Base-by-base conservation (phyloP, 2,113 vertebrate species). In the Zonotrichia leucophrys region DNA sequence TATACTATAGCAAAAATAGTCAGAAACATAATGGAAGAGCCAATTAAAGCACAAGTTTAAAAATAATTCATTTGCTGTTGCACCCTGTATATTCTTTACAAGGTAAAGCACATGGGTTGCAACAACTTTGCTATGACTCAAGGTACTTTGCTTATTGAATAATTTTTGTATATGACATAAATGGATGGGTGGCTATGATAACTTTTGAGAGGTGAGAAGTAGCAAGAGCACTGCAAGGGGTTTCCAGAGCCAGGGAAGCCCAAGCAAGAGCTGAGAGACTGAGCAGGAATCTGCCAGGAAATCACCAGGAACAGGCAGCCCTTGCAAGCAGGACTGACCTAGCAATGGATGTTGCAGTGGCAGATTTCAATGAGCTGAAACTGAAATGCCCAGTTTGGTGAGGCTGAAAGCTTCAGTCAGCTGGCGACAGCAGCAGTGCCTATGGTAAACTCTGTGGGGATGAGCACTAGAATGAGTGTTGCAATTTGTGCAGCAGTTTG, bases 241-340 rank as follows among this genome's bases (percentile, higher is more conserved):
- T 62, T 69, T 52, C 18, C 28, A 69, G 28, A 53, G 33, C 27
- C 19, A 39, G 18, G 39, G 4, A 60, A 77, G 22, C 18, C 46
- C 0, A 0, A 39, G 11, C 18, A 53, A 59, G 37, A 33, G 12
- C 18, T 60, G 23, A 69, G 46, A 50, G 3, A 58, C 16, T 23
- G 19, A 49, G 10, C 42, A 60, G 11, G 17, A 68, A 15, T 27
- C 25, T 44, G 6, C 9, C 41, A 27, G 41, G 49, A 74, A 64
- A 18, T 6, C n/a, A 39, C 5, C 17, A 35, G 53, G 31, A 50
- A 6, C 4, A 1, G 7, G 18, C 33, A 60, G 21, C 11, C 33
- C 22, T 23, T 39, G 14, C 0, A 1, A 60, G 33, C 0, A 1
- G 18, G 27, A 52, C 37, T 44, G 33, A 42, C 11, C 14, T 18